Base-by-base conservation (phyloP, 2,888 invertebrate genomes). In the Zygothrica quintamaculata region DNA sequence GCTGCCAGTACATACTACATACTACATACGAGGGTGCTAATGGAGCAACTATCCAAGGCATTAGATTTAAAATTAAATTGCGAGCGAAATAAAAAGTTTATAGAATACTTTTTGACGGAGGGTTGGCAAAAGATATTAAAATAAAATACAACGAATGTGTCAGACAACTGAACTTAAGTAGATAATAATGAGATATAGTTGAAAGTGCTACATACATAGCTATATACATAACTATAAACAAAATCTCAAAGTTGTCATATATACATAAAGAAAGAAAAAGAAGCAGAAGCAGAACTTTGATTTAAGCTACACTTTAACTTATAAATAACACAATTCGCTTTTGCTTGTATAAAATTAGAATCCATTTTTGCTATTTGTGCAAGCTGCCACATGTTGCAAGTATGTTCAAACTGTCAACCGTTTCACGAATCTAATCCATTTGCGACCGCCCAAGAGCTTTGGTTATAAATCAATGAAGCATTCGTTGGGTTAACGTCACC, bases 61-160 rank as follows among this genome's bases (percentile, higher is more conserved):
- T 70, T 73, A 26, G 36, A 50, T 55, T 69, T 65, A 65, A 39
- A 77, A 84, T 68, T 62, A 77, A 78, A 82, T 73, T 77, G 85
- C 62, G 47, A 52, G 65, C n/a, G 66, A 80, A 65, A 40, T 25
- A 13, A 31, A 46, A 73, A 58, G 44, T 59, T 52, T 29, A 2
- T 9, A 29, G 9, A 29, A 8, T 22, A 5, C 5, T 22, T 22
- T 22, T n/a, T n/a, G n/a, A n/a, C n/a, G n/a, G n/a, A n/a, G 18
- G 18, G 29, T 29, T 1, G 9, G 4, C 26, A n/a, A 29, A 29
- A n/a, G 1, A 29, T n/a, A 29, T 29, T 29, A 1, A 4, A 29
- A 29, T 29, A 9, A 2, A 29, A 9, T 9, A 26, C 5, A 26
- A 26, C 26, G 26, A 26, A 26, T 4, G 26, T 7, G 29, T n/a